A percentile compares a stretch with the other conserved stretches of the same genome.
These are phyloP conservation scores for Melanotaenia boesemani DNA, from an alignment of 2,797 vertebrate genomes.

Conservation along the genomic window DNA sequence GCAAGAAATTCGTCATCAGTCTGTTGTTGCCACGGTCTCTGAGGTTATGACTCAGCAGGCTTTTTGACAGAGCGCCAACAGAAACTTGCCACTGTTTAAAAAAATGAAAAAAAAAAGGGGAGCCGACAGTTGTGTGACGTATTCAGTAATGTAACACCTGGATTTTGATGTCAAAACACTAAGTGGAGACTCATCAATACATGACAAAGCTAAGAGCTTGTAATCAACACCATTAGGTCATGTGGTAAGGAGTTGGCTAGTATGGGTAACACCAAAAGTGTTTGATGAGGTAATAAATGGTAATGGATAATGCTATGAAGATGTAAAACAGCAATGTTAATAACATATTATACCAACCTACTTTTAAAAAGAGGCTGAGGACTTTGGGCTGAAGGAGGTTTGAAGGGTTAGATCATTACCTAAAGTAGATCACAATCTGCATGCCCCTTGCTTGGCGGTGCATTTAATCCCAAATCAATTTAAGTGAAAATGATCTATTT, in stretches of 20 bases:
- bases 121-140: slow-evolving; percentile 36
- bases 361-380: neutral
- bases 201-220: slow-evolving; percentile 29
- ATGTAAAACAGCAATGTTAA: neutral
- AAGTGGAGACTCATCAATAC: slow-evolving; percentile 10
- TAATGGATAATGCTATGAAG: no score
- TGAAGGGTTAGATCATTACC: neutral
- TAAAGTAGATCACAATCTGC: neutral
- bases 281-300: neutral
- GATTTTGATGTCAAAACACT: slow-evolving; percentile 46
- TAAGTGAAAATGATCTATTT: neutral
- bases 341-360: no score
- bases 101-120: slow-evolving; percentile 12
- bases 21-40: slow-evolving; percentile 40
- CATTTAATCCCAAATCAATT: neutral
- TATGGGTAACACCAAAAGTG: slow-evolving; percentile 1
- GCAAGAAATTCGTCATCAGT: slow-evolving; percentile 35
- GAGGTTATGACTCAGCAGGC: slow-evolving; percentile 51
- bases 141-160: slow-evolving; percentile 21
- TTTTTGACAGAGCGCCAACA: slow-evolving; percentile 44
- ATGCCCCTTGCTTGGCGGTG: neutral
- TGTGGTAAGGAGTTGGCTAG: neutral
- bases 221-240: slow-evolving; percentile 29
- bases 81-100: slow-evolving; percentile 28
- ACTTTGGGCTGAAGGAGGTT: neutral